Evolutionary conservation across 1,140 invertebrate species (phyloP).

Genomic region (Macrosteles quadrilineatus): DNA sequence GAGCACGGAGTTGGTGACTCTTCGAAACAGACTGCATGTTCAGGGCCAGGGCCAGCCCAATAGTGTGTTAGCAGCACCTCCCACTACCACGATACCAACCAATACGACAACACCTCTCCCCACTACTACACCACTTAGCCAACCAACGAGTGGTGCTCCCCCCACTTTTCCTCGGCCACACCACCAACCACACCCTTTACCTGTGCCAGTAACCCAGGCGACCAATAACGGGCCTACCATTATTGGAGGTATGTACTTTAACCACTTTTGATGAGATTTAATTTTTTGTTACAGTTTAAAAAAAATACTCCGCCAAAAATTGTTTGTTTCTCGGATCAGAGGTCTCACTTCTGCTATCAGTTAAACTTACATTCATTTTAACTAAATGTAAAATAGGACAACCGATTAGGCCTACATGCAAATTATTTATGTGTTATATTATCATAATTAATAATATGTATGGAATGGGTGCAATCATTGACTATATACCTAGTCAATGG

Average conservation of each 20-base stretch:
- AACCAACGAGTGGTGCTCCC: slow-evolving; percentile 49
- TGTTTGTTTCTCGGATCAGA: no score
- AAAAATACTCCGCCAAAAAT: no score
- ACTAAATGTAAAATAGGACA: no score
- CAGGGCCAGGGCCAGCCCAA: slow-evolving; percentile 51
- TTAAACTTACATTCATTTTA: no score
- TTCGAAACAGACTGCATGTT: slow-evolving; percentile 81
- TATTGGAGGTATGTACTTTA: slow-evolving; percentile 45
- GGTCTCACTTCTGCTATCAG: no score
- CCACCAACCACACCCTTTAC: slow-evolving; percentile 47
- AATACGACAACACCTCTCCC: slow-evolving; percentile 36
- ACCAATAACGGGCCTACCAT: slow-evolving; percentile 46
- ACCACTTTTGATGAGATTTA: no score
- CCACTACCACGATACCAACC: slow-evolving; percentile 38
- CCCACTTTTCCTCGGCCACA: slow-evolving; percentile 50
- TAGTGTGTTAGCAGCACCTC: slow-evolving; percentile 38
- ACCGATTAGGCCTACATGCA: no score
- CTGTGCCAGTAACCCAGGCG: slow-evolving; percentile 27
- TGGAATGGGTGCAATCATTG: no score
- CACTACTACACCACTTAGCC: slow-evolving; percentile 46
- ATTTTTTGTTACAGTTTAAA: no score
- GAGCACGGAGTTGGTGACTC: slow-evolving; percentile 85
- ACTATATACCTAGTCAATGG: no score
- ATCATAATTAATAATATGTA: no score
- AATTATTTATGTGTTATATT: no score